Evolutionary conservation across 2,113 vertebrate species (phyloP).

Genomic region (Diadophis punctatus): DNA sequence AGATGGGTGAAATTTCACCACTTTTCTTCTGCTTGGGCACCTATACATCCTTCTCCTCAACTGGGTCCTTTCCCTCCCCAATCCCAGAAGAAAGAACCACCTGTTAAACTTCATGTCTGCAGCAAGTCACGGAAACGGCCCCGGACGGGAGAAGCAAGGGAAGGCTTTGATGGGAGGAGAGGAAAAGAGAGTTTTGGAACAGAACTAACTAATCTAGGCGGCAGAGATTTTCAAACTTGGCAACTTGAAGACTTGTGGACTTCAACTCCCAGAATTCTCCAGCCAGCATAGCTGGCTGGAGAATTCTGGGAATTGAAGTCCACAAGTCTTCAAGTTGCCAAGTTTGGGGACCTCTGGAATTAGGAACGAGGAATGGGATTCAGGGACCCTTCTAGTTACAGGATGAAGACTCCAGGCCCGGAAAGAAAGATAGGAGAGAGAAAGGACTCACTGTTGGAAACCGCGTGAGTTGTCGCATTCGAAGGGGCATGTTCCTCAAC

Average conservation of each 20-base stretch:
- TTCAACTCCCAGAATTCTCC: no score
- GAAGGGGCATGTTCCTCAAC: neutral
- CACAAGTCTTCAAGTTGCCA: no score
- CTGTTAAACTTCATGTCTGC: neutral
- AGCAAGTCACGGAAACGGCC: neutral
- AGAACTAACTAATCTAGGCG: no score
- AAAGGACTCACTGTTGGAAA: constrained; percentile 51
- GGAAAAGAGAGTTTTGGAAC: no score
- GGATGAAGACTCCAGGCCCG: neutral
- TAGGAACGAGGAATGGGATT: accelerated
- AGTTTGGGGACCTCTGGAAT: accelerated
- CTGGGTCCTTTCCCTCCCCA: neutral
- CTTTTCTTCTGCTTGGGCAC: neutral
- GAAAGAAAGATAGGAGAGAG: neutral
- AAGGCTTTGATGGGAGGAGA: neutral
- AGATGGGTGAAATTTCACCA: neutral
- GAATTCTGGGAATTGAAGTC: no score
- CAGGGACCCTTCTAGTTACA: no score
- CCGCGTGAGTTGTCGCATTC: constrained; percentile 37
- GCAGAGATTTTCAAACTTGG: no score
- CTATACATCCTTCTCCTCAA: neutral
- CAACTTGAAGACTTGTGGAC: no score
- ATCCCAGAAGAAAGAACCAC: neutral
- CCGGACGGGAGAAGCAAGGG: no score
- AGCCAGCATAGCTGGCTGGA: no score